These are phyloP conservation scores for Aphis craccivora DNA, from an alignment of 1,140 invertebrate genomes.

Conservation along the genomic window DNA sequence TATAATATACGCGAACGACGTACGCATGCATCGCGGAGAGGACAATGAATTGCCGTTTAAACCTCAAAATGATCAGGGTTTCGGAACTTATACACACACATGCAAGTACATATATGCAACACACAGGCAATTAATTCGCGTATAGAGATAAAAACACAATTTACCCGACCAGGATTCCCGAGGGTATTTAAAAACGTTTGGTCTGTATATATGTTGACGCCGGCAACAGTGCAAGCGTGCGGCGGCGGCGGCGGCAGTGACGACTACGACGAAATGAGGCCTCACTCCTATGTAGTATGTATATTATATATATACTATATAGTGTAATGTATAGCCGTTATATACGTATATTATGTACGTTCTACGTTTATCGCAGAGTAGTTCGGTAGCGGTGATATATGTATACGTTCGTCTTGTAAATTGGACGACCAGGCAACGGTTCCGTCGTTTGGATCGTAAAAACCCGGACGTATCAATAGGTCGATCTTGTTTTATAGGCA, in stretches of 20 bases:
- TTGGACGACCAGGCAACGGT: conserved; percentile 31
- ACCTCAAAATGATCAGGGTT: conserved; percentile 45
- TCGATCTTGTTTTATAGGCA: conserved; percentile 56
- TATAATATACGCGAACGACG: neutral
- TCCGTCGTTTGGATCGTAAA: conserved; percentile 48
- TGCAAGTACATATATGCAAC: neutral
- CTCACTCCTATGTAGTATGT: neutral
- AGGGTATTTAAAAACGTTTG: conserved; percentile 53
- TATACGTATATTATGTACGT: neutral
- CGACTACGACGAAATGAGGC: neutral
- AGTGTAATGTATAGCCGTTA: neutral
- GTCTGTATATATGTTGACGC: conserved; percentile 14
- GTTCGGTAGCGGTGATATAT: neutral
- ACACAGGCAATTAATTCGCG: conserved; percentile 50
- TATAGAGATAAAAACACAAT: conserved; percentile 57
- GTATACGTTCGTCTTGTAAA: conserved; percentile 40
- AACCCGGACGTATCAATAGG: conserved; percentile 52
- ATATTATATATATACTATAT: neutral
- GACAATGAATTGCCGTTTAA: conserved; percentile 55
- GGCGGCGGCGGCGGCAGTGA: neutral
- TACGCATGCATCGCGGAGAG: neutral
- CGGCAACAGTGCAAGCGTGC: neutral
- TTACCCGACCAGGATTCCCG: conserved; percentile 37
- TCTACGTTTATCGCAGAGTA: neutral
- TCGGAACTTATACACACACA: neutral